These are phyloP conservation scores for Lagocephalus sceleratus DNA, from an alignment of 2,797 vertebrate species.

Conservation along the genomic window DNA sequence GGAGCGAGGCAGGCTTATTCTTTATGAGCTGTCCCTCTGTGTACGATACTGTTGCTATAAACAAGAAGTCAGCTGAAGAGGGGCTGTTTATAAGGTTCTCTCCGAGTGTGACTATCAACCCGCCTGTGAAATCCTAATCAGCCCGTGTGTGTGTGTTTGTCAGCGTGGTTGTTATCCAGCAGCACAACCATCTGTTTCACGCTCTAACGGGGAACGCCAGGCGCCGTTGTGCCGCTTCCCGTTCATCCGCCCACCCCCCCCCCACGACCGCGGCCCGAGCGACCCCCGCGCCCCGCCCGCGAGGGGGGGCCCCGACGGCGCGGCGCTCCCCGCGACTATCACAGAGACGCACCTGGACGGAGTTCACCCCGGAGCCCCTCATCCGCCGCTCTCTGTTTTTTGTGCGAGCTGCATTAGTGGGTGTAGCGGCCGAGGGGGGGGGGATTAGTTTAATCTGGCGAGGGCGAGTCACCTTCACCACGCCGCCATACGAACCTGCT, in stretches of 20 bases:
- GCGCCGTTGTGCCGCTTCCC: slow-evolving; percentile 15
- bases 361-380: slow-evolving; percentile 2
- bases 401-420: slow-evolving; percentile 20
- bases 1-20: slow-evolving; percentile 21
- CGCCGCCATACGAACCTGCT: slow-evolving; percentile 23
- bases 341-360: slow-evolving; percentile 21
- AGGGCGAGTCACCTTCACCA: slow-evolving; percentile 37
- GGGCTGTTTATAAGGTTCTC: slow-evolving; percentile 62
- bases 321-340: slow-evolving; percentile 5
- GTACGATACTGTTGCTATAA: slow-evolving; percentile 58
- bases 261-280: too few relatives aligned
- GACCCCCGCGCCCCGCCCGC: too few relatives aligned
- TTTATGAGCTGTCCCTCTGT: slow-evolving; percentile 51
- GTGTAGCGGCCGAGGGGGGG: slow-evolving; percentile 10
- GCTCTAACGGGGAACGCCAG: slow-evolving; percentile 39
- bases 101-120: slow-evolving; percentile 48
- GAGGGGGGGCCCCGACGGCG: not conserved
- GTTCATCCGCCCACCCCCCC: too few relatives aligned
- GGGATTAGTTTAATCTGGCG: slow-evolving; percentile 39
- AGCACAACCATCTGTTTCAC: slow-evolving; percentile 57
- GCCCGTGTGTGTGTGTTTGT: slow-evolving; percentile 30
- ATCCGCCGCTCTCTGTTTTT: slow-evolving; percentile 11
- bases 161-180: slow-evolving; percentile 45
- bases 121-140: slow-evolving; percentile 47
- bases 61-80: slow-evolving; percentile 55